Base-by-base conservation (phyloP, 2,797 vertebrate species). In the Poeciliopsis infans region DNA sequence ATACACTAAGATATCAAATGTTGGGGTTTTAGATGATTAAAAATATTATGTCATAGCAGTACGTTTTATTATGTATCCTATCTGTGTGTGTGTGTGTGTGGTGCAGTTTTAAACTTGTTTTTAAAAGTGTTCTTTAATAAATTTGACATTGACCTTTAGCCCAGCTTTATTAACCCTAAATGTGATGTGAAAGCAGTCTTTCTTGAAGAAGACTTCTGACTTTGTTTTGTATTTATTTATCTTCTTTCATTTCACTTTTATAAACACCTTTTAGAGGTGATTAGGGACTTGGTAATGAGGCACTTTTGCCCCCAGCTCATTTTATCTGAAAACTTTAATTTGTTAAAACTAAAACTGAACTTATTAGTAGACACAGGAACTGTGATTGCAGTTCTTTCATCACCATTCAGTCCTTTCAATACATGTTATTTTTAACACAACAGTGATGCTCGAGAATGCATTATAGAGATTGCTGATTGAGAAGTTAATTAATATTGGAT, bases 401-500 rank as follows among this genome's bases (percentile, higher is more conserved):
- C 46, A 43, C 39, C 2, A 79, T 75, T 33, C 39, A 51, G 18
- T 49, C 49, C 10, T 53, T 7, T 1, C 8, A 66, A 74, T 25
- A 43, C 36, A 18, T 8, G 51, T 55, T 28, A 55, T 31, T 80
- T 84, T 83, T 61, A 71, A 76, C 46, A 79, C 57, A 69, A 79
- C 74, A 72, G 61, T 51, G 78, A 61, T 91, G 88, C 89, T 90
- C 81, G 79, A 84, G 87, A 92, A 91, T 82, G 71, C 79, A 64
- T 71, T 77, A 61, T 77, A 83, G 74, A 81, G 64, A 75, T 84
- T 85, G 55, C 83, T 84, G 84, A 89, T 79, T 75, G 82, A 86
- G 82, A 75, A 83, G 78, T 82, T 89, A 91, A 93, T 89, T 91
- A 81, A 85, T 73, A 89, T 88, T 87, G 61, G 83, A 88, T 88